Base-by-base conservation (phyloP, 2,113 vertebrate genomes). In the Chaetura pelagica region DNA sequence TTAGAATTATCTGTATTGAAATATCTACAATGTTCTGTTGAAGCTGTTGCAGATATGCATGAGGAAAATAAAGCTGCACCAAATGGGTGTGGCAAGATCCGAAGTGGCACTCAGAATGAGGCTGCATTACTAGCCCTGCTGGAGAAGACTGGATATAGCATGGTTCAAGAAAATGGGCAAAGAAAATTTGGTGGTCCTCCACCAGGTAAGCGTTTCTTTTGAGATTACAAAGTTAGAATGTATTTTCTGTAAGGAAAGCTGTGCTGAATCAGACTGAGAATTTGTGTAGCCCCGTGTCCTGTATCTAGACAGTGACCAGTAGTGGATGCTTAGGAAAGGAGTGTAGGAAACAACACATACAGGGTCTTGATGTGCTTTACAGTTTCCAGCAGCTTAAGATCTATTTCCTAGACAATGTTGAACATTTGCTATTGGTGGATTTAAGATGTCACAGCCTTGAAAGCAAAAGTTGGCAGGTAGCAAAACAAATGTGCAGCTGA, bases 161-260 rank as follows among this genome's bases (percentile, higher is more conserved):
- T 99, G 98, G 97, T 99, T 93, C 99, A 99, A 95, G 99, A 98
- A 96, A 99, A 99, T n/a, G 99, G 99, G 9, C 99, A 99, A 91
- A 98, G 99, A 90, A 99, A 98, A 97, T 99, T 98, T 87, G 99
- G 99, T 55, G 99, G 99, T n/a, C 99, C 99, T 40, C 99, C 99
- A 59, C 99, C 99, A 98, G 99, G 99, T 99, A 79, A 89, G 95
- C 2, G 15, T 87, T 90, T 90, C 15, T 61, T 90, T 83, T 29
- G n/a, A 57, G 51, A 46, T 74, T 30, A 38, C 3, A 2, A 46
- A 74, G 10, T 49, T 76, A n/a, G 24, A 62, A 23, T 77, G 77
- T 67, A 9, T 71, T 49, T 88, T 58, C 30, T 77, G 8, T 54
- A 42, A 66, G 35, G 32, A 71, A 35, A 62, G 10, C 42, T 72